phyloP scores from a whole-genome alignment of 2,113 vertebrate genomes.

The Danio rerio region GRCz12tu NC_133192.1:33937501-33938000 shows the following conservation, averaged over 20 bases:
- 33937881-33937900: neutral
- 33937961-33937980: neutral
- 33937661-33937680: neutral
- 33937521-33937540: conserved; percentile 5
- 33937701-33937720: neutral
- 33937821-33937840: neutral
- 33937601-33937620: conserved; percentile 8
- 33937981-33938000: too few species aligned
- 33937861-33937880: too few species aligned
- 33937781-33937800: neutral
- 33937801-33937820: neutral
- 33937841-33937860: neutral
- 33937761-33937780: neutral
- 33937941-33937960: neutral
- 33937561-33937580: conserved; percentile 11
- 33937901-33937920: neutral
- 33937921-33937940: neutral
- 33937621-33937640: conserved; percentile 8
- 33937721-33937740: neutral
- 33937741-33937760: neutral
- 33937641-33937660: neutral
- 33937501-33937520: neutral
- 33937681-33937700: neutral
- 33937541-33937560: conserved; percentile 2
- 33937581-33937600: conserved; percentile 22